These are phyloP conservation scores for Drosophila histrio DNA, from an alignment of 2,888 invertebrate species.

Conservation along the genomic window DNA sequence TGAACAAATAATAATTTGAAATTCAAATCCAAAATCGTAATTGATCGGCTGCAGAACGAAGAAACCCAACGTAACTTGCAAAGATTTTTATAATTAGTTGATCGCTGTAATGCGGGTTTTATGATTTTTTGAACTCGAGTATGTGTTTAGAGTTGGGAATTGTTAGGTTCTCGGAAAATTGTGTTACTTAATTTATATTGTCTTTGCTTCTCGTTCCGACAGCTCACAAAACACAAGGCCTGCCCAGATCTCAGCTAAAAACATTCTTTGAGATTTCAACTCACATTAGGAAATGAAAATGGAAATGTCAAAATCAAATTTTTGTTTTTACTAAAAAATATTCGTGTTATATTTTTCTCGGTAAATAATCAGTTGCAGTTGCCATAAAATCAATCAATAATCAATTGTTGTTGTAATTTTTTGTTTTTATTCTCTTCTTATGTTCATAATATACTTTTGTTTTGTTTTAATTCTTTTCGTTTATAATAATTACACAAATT, in stretches of 20 bases:
- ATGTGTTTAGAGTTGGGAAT: slow-evolving; percentile 58
- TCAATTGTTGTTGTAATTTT: slow-evolving; percentile 12
- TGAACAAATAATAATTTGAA: slow-evolving; percentile 21
- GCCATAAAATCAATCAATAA: slow-evolving; percentile 73
- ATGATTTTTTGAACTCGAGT: slow-evolving; percentile 48
- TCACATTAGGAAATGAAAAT: neutral
- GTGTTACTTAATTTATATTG: slow-evolving; percentile 33
- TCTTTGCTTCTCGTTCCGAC: slow-evolving; percentile 22
- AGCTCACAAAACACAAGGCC: slow-evolving; percentile 22
- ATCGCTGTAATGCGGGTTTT: slow-evolving; percentile 22
- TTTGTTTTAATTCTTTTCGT: slow-evolving; percentile 62
- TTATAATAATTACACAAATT: slow-evolving; percentile 81
- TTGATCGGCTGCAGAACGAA: slow-evolving; percentile 26
- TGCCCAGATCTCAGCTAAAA: slow-evolving; percentile 24
- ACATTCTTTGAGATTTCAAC: neutral
- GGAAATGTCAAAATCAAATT: slow-evolving; percentile 10
- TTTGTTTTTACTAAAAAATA: slow-evolving; percentile 49
- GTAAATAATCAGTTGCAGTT: slow-evolving; percentile 60
- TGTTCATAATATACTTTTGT: slow-evolving; percentile 52
- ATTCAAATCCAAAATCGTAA: slow-evolving; percentile 33
- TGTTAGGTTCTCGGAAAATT: slow-evolving; percentile 49
- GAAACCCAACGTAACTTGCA: slow-evolving; percentile 24
- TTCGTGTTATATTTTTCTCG: slow-evolving; percentile 29
- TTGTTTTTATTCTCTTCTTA: slow-evolving; percentile 43
- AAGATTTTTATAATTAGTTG: slow-evolving; percentile 26